These are phyloP conservation scores for Deroplatys truncata DNA, from an alignment of 2,888 invertebrate species.

Conservation along the genomic window DNA sequence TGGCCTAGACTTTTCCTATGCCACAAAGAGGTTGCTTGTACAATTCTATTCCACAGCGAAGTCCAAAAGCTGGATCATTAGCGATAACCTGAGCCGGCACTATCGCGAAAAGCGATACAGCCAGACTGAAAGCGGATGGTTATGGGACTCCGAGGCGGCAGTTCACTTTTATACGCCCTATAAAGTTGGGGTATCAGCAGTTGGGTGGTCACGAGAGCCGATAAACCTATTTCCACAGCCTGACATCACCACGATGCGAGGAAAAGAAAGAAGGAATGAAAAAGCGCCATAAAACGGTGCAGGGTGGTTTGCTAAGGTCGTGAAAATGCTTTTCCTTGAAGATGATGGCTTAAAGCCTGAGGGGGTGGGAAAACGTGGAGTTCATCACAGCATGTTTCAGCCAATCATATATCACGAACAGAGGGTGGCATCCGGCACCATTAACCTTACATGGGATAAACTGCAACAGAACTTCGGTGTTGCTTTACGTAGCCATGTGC, in stretches of 20 bases:
- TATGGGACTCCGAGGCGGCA: not conserved
- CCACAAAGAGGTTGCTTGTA: too few relatives aligned
- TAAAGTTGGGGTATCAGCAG: not conserved
- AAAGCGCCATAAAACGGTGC: slow-evolving; percentile 6
- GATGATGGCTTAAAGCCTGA: slow-evolving; percentile 12
- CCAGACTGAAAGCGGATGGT: not conserved
- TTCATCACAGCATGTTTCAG: not conserved
- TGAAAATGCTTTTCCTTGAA: slow-evolving; percentile 10
- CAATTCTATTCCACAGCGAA: not conserved
- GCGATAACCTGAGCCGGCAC: not conserved
- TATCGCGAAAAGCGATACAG: not conserved
- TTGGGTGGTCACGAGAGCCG: not conserved
- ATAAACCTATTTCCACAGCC: not conserved
- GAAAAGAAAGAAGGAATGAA: slow-evolving; percentile 1
- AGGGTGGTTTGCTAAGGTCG: not conserved
- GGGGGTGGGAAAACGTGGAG: not conserved
- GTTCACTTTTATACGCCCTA: slow-evolving; percentile 6
- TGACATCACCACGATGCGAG: not conserved
- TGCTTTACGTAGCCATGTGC: not conserved
- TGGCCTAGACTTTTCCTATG: too few relatives aligned
- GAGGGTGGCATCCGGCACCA: not conserved
- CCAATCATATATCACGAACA: not conserved
- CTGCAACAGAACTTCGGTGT: not conserved
- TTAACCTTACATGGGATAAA: not conserved
- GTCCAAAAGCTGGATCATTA: not conserved